Conservation (phyloP, 2,797 vertebrate species). For the Myotis findleyi region DNA sequence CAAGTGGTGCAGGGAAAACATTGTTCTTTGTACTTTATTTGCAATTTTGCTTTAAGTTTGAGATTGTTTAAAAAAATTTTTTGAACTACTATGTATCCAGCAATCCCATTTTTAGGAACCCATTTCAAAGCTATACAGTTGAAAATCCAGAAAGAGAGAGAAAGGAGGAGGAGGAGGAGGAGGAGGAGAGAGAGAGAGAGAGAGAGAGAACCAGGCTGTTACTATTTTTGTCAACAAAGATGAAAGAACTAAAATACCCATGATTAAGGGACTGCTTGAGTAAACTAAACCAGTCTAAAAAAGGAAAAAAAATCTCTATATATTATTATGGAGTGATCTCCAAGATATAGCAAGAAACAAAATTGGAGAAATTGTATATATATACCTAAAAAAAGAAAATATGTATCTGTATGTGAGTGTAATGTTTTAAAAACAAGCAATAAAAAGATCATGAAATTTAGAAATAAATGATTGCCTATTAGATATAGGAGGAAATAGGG, state of each 20-base stretch:
- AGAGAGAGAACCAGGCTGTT: neutral
- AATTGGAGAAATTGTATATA: neutral
- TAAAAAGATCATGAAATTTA: constrained; percentile 4
- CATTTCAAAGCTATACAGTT: constrained; percentile 34
- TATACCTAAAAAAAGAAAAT: neutral
- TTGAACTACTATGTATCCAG: neutral
- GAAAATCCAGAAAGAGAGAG: neutral
- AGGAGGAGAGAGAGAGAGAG: neutral
- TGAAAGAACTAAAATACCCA: neutral
- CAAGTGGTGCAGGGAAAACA: neutral
- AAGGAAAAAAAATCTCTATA: neutral
- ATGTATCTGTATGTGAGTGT: neutral
- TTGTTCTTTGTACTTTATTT: neutral
- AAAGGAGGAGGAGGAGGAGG: neutral
- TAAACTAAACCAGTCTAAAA: neutral
- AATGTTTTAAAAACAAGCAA: neutral
- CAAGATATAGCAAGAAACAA: neutral
- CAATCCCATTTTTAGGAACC: constrained; percentile 50
- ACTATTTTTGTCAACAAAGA: constrained; percentile 32
- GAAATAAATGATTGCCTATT: neutral
- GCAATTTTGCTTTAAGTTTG: neutral
- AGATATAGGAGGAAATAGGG: neutral
- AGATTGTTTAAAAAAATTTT: neutral
- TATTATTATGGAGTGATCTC: neutral
- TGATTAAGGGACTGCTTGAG: neutral